Evolutionary conservation across 2,797 vertebrate genomes (phyloP).

Genomic region (Myoxocephalus aenaeus): DNA sequence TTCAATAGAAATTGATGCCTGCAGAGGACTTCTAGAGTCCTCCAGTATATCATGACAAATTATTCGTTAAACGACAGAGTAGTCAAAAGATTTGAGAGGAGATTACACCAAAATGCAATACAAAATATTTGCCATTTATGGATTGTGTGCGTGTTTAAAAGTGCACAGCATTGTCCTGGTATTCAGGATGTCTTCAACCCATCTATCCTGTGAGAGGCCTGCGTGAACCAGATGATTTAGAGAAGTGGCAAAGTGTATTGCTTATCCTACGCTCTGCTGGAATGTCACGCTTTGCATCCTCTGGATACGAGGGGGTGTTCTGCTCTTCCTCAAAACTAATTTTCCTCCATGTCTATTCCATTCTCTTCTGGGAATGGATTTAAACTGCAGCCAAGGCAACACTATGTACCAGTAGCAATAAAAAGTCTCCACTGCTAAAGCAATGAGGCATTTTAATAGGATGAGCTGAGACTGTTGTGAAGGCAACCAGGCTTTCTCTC

Average conservation of each 20-base stretch:
- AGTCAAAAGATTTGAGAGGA: slow-evolving; percentile 7
- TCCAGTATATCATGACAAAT: background rate
- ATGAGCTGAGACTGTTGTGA: slow-evolving; percentile 74
- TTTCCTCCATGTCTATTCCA: slow-evolving; percentile 70
- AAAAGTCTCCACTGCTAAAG: slow-evolving; percentile 73
- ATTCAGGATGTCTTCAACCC: slow-evolving; percentile 47
- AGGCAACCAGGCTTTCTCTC: slow-evolving; percentile 58
- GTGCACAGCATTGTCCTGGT: slow-evolving; percentile 16
- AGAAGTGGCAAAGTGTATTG: slow-evolving; percentile 58
- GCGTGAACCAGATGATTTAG: slow-evolving; percentile 52
- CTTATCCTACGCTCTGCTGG: slow-evolving; percentile 73
- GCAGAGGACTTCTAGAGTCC: background rate
- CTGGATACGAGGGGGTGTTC: slow-evolving; percentile 54
- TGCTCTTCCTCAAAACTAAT: slow-evolving; percentile 74
- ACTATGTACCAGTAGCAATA: slow-evolving; percentile 71
- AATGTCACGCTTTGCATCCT: slow-evolving; percentile 73
- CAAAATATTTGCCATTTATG: slow-evolving; percentile 16
- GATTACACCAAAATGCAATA: background rate
- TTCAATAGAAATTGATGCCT: background rate
- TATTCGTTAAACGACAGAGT: background rate
- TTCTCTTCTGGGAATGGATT: slow-evolving; percentile 73
- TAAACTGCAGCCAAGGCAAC: slow-evolving; percentile 75
- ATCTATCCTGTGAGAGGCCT: slow-evolving; percentile 52
- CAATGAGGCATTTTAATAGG: slow-evolving; percentile 83
- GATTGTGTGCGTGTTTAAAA: slow-evolving; percentile 29